phyloP scores from a whole-genome alignment of 2,888 invertebrate genomes.

The Stegana nigrithorax region DNA sequence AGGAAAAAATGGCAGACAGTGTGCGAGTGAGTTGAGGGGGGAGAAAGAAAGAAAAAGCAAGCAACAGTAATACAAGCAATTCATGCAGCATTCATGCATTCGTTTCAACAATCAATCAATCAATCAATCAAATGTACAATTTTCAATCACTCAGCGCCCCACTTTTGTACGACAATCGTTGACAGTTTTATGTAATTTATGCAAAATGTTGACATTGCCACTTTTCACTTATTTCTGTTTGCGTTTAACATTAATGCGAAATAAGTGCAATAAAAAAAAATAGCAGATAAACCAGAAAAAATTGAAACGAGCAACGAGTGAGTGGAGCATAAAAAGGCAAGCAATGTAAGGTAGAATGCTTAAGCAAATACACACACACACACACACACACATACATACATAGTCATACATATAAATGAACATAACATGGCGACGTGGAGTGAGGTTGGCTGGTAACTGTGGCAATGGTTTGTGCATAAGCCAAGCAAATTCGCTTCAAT shows the following conservation, averaged over 20 bases:
- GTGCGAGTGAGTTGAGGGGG: background rate
- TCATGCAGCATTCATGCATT: conserved; percentile 25
- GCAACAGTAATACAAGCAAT: background rate
- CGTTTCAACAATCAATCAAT: conserved; percentile 1
- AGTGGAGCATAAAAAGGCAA: background rate
- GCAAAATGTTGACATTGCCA: conserved; percentile 48
- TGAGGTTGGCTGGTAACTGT: too few species aligned
- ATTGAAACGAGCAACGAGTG: background rate
- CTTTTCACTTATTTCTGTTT: conserved; percentile 33
- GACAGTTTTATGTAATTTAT: conserved; percentile 1
- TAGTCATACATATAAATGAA: too few species aligned
- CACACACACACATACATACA: too few species aligned
- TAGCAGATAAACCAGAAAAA: background rate
- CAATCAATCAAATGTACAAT: conserved; percentile 45
- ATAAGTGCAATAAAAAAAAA: background rate
- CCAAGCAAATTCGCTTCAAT: too few species aligned
- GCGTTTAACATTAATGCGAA: conserved; percentile 30
- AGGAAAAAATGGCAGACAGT: too few species aligned
- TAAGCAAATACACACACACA: background rate
- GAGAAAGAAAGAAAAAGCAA: background rate
- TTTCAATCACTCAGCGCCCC: background rate
- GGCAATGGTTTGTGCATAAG: too few species aligned
- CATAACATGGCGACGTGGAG: too few species aligned
- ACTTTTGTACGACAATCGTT: background rate
- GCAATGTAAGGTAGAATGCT: background rate